These are phyloP conservation scores for Drosophila prostipennis DNA, from an alignment of 2,888 invertebrate genomes.

Conservation along the genomic window DNA sequence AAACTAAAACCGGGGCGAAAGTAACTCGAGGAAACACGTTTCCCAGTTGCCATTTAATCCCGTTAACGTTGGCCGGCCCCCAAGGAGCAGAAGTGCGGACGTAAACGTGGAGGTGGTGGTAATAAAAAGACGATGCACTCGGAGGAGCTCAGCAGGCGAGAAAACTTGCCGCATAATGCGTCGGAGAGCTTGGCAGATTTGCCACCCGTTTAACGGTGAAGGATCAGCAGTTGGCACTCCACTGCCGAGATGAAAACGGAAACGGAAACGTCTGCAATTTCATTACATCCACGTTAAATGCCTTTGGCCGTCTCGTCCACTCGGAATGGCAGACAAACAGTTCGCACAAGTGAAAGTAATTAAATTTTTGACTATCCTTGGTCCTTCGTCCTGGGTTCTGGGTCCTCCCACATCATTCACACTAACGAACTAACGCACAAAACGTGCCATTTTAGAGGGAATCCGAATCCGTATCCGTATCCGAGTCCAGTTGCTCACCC, in stretches of 20 bases:
- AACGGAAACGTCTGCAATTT: slow-evolving; percentile 55
- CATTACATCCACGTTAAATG: slow-evolving; percentile 75
- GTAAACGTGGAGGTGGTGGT: slow-evolving; percentile 9
- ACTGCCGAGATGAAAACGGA: slow-evolving; percentile 5
- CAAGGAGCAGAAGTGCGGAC: slow-evolving; percentile 3
- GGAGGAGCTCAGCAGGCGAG: slow-evolving; percentile 42
- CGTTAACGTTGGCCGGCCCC: slow-evolving; percentile 24
- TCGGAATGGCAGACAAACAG: slow-evolving; percentile 62
- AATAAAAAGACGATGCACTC: slow-evolving; percentile 56
- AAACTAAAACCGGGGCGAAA: slow-evolving; percentile 15
- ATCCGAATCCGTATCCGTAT: slow-evolving; percentile 39
- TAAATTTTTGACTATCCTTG: slow-evolving; percentile 64
- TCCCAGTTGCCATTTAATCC: slow-evolving; percentile 55
- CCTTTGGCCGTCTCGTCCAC: slow-evolving; percentile 57
- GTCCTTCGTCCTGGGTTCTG: background rate
- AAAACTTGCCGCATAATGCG: slow-evolving; percentile 64
- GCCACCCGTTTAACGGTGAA: slow-evolving; percentile 18
- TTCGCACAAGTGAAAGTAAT: slow-evolving; percentile 77
- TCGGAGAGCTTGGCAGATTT: slow-evolving; percentile 45
- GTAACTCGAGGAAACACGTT: slow-evolving; percentile 19
- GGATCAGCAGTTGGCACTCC: background rate
- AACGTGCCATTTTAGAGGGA: slow-evolving; percentile 52
- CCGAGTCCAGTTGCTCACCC: slow-evolving; percentile 52
- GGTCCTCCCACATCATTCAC: slow-evolving; percentile 56
- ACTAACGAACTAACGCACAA: slow-evolving; percentile 64